These are phyloP conservation scores for Meriones psammophilus DNA, from an alignment of 2,797 vertebrate species.

Conservation along the genomic window DNA sequence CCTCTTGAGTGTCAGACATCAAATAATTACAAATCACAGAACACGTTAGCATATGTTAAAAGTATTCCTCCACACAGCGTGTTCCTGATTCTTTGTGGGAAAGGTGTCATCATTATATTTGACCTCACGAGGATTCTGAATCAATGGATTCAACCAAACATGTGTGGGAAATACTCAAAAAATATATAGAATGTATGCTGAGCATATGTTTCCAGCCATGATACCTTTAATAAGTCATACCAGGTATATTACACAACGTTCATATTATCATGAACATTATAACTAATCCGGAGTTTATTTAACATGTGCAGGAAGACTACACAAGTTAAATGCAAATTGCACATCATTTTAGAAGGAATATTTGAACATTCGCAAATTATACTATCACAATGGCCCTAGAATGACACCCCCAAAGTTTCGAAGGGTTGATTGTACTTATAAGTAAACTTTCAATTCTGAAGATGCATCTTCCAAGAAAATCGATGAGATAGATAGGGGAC, in stretches of 20 bases:
- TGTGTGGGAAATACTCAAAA: neutral
- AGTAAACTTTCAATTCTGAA: neutral
- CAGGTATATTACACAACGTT: neutral
- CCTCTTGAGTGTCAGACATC: neutral
- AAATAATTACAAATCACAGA: conserved; percentile 33
- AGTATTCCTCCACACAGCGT: neutral
- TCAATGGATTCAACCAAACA: neutral
- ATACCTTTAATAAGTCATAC: neutral
- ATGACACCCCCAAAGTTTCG: neutral
- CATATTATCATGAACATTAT: neutral
- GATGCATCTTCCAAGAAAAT: neutral
- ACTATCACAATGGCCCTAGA: too few relatives aligned
- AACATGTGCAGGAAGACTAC: neutral
- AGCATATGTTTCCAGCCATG: neutral
- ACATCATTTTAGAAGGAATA: neutral
- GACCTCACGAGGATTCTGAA: too few relatives aligned
- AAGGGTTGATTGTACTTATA: neutral
- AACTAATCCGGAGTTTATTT: neutral
- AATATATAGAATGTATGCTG: neutral
- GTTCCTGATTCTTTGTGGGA: neutral
- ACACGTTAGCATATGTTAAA: neutral
- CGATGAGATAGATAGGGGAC: neutral
- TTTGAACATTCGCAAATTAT: neutral
- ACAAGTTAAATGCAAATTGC: neutral
- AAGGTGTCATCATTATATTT: neutral